phyloP scores from a whole-genome alignment of 2,113 vertebrate species.

The Rhynchopsitta pachyrhyncha region DNA sequence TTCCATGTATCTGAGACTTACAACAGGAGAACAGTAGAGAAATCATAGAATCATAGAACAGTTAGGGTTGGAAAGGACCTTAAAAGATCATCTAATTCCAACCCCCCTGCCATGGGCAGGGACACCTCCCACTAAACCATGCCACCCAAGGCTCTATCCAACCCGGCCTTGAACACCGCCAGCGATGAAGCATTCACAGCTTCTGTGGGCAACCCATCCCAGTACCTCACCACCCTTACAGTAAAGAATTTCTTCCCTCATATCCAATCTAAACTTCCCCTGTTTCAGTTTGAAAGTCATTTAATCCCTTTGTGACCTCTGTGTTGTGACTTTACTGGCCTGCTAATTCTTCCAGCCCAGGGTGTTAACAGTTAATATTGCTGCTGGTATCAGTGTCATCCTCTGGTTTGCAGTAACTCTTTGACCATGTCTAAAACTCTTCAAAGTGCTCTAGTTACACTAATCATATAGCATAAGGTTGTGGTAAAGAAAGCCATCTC shows the following conservation, averaged over 20 bases:
- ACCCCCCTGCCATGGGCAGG: too few relatives aligned
- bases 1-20: not conserved
- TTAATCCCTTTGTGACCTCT: not conserved
- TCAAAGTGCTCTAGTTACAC: not conserved
- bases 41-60: not conserved
- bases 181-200: too few relatives aligned
- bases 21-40: not conserved
- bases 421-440: not conserved
- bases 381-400: not conserved
- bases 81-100: too few relatives aligned
- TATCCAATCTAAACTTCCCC: too few relatives aligned
- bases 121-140: too few relatives aligned
- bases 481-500: not conserved
- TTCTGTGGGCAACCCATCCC: too few relatives aligned
- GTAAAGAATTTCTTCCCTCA: too few relatives aligned
- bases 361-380: not conserved
- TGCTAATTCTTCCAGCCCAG: not conserved
- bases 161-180: too few relatives aligned
- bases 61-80: too few relatives aligned
- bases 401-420: not conserved
- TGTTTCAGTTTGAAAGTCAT: not conserved
- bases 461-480: not conserved
- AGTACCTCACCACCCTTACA: too few relatives aligned
- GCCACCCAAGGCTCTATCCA: too few relatives aligned
- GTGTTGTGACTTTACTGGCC: not conserved